Evolutionary conservation across 2,888 invertebrate genomes (phyloP).

Genomic region (Xestia ashworthii): DNA sequence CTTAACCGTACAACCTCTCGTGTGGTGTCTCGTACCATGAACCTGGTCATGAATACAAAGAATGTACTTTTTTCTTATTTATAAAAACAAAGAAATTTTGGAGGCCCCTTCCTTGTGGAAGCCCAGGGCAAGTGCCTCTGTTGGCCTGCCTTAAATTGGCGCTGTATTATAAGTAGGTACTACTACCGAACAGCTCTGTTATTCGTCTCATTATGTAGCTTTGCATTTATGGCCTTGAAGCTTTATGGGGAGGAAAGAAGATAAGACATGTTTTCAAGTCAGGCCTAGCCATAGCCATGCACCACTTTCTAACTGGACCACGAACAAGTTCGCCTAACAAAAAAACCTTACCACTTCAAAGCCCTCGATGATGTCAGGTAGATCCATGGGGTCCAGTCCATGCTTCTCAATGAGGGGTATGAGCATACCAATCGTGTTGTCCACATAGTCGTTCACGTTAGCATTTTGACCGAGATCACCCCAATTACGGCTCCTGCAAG

Average conservation of each 20-base stretch:
- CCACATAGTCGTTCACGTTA: constrained; percentile 86
- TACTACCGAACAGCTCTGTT: background rate
- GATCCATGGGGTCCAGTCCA: constrained; percentile 87
- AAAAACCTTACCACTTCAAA: constrained; percentile 84
- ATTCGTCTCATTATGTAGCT: background rate
- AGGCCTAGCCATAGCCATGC: background rate
- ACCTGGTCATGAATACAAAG: no score
- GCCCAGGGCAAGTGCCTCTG: no score
- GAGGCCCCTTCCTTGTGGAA: no score
- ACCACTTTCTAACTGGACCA: background rate
- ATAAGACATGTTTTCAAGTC: background rate
- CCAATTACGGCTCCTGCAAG: constrained; percentile 74
- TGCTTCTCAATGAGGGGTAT: constrained; percentile 80
- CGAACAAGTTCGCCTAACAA: background rate
- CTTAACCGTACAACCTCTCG: no score
- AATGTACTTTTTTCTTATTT: no score
- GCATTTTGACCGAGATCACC: constrained; percentile 79
- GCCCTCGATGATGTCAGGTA: constrained; percentile 86
- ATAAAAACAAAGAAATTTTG: no score
- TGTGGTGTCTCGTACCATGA: no score
- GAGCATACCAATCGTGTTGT: constrained; percentile 83
- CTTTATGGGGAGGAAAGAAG: background rate
- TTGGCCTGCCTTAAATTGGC: no score
- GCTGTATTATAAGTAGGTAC: no score
- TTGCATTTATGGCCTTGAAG: background rate